phyloP scores from a whole-genome alignment of 2,888 invertebrate genomes.

The Aleiodes testaceus region DNA sequence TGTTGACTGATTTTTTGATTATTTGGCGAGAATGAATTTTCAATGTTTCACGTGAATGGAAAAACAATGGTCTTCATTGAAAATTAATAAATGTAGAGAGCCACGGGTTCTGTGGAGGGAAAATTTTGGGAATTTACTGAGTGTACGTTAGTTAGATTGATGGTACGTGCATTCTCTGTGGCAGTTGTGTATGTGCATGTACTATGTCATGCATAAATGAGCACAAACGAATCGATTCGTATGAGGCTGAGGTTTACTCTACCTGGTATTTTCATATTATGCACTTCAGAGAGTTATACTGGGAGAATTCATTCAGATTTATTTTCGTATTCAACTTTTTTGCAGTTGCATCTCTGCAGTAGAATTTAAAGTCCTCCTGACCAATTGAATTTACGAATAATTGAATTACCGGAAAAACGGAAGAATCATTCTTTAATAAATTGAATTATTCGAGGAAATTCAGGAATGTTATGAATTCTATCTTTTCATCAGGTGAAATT shows the following conservation, averaged over 20 bases:
- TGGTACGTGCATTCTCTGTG: not conserved
- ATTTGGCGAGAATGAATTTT: constrained; percentile 1
- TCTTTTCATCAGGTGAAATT: not conserved
- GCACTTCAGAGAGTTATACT: constrained; percentile 13
- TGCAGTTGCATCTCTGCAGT: no score
- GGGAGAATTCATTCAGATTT: no score
- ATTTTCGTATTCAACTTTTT: constrained; percentile 9
- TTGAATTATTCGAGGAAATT: no score
- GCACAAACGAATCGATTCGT: constrained; percentile 20
- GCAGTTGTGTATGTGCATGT: constrained; percentile 2
- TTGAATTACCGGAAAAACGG: no score
- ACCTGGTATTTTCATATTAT: constrained; percentile 19
- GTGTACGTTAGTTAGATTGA: not conserved
- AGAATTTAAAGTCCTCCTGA: no score
- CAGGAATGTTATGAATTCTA: not conserved
- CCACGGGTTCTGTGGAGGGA: not conserved
- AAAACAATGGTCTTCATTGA: not conserved
- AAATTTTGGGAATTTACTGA: constrained; percentile 20
- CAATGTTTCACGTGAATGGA: not conserved
- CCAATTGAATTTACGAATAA: no score
- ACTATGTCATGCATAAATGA: constrained; percentile 40
- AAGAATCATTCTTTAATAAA: no score
- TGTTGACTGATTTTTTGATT: not conserved
- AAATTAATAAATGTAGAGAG: constrained; percentile 16
- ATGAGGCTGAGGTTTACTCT: not conserved